A percentile compares a stretch with the other conserved stretches of the same genome.
phyloP scores from a whole-genome alignment of 37 sponge, comb jelly and placozoan genomes.

The Ianthella basta region DNA sequence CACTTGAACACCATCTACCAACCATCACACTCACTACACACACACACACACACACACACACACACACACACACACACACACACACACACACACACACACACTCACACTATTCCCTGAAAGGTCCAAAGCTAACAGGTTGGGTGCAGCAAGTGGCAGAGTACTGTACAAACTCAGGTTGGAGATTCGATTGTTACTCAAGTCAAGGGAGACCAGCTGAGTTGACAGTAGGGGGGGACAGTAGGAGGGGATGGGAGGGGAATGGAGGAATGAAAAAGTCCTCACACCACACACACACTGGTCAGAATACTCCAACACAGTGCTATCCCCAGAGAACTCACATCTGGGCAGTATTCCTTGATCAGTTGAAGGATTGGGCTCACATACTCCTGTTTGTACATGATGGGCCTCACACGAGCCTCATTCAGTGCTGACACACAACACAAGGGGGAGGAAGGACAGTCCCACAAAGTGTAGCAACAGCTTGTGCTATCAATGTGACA shows the following conservation, averaged over 20 bases:
- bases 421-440: not conserved
- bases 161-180: not conserved
- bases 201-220: not conserved
- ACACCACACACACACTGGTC: no score
- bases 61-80: not conserved
- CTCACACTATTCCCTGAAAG: slow-evolving; percentile 8
- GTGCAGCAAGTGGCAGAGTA: not conserved
- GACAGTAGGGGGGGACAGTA: no score
- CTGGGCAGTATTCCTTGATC: slow-evolving; percentile 9
- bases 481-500: no score
- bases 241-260: no score
- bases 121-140: slow-evolving; percentile 9
- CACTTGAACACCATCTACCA: not conserved
- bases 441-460: not conserved
- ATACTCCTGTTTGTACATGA: not conserved
- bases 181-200: slow-evolving; percentile 14
- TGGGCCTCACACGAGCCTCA: not conserved
- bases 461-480: no score
- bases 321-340: slow-evolving; percentile 10
- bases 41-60: not conserved
- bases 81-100: not conserved
- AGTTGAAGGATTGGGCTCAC: not conserved
- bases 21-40: not conserved
- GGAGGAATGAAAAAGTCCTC: no score
- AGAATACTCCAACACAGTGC: no score